Base-by-base conservation (phyloP, 1,140 invertebrate genomes). In the Sitophilus oryzae region DNA sequence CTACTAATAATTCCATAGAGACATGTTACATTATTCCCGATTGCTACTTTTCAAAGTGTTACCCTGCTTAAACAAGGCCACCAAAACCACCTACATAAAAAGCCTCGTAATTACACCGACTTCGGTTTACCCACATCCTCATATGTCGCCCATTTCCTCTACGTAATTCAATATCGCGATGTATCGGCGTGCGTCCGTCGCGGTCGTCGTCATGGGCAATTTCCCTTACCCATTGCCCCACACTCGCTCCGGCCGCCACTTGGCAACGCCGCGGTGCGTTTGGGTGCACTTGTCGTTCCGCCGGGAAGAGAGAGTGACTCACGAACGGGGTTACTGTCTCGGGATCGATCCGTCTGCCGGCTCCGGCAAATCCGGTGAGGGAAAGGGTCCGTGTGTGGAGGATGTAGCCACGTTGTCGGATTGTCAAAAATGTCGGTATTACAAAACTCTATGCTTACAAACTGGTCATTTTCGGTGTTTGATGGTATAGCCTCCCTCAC, bases 251-350 rank as follows among this genome's bases (percentile, higher is more conserved):
- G 25, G 11, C 11, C 5, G 25, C 5, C 5, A 5, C 5, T 30
- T 11, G 25, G 25, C 25, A 30, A 30, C 25, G 11, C 25, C 25
- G 25, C 25, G 11, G 5, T 30, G 6, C n/a, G 35, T 2, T 15
- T 16, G 38, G 4, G 38, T 41, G 15, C 38, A 5, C 38, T 41
- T 41, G 38, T 16, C 38, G 38, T 15, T 5, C 15, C 16, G 6
- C 3, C 38, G 15, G 19, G 3, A 10, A 41, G 38, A 11, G 38
- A 41, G 38, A 41, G 38, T 41, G 38, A 41, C 38, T 41, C 38
- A 41, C 18, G 38, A 41, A 41, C 19, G 15, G 38, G 38, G 38
- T 41, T 41, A 41, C 38, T 15, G 38, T 41, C 38, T 41, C 38
- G 25, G 15, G 4, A 41, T 41, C 38, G 38, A 41, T 41, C 38